A percentile compares a stretch with the other conserved stretches of the same genome.
These are phyloP conservation scores for Cassiopea andromeda DNA, from an alignment of 30 jellyfish, hydroid and myxozoan genomes.

Conservation along the genomic window DNA sequence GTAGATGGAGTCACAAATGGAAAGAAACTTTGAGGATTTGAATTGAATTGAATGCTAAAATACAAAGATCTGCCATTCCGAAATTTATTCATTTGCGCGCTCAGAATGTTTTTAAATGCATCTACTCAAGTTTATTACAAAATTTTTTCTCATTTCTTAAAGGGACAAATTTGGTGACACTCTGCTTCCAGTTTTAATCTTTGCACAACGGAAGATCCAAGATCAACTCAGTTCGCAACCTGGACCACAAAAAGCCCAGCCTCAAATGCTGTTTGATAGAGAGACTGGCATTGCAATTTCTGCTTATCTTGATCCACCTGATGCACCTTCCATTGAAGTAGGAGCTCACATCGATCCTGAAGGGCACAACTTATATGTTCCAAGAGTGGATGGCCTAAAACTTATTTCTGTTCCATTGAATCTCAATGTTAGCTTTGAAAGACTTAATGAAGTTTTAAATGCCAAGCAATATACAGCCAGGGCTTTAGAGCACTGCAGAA, in stretches of 20 bases:
- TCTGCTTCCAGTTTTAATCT: constrained; percentile 68
- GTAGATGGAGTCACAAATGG: too few species aligned
- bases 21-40: too few species aligned
- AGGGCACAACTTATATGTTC: constrained; percentile 74
- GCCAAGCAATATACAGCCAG: constrained; percentile 59
- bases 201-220: constrained; percentile 69
- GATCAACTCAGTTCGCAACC: constrained; percentile 49
- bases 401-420: constrained; percentile 59
- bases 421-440: constrained; percentile 27
- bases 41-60: too few species aligned
- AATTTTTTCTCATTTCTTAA: too few species aligned
- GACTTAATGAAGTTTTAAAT: constrained; percentile 50
- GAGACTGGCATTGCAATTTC: constrained; percentile 77
- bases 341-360: constrained; percentile 93
- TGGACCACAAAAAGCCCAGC: constrained; percentile 65
- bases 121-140: too few species aligned
- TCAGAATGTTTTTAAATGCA: too few species aligned
- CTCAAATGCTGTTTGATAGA: constrained; percentile 63
- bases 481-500: constrained; percentile 74
- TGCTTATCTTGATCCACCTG: constrained; percentile 54
- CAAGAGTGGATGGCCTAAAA: constrained; percentile 55
- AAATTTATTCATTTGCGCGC: too few species aligned
- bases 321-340: constrained; percentile 59
- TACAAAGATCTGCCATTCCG: not conserved
- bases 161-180: constrained; percentile 83